Base-by-base conservation (phyloP, 30 jellyfish, hydroid and myxozoan genomes). In the Chironex yamaguchii region DNA sequence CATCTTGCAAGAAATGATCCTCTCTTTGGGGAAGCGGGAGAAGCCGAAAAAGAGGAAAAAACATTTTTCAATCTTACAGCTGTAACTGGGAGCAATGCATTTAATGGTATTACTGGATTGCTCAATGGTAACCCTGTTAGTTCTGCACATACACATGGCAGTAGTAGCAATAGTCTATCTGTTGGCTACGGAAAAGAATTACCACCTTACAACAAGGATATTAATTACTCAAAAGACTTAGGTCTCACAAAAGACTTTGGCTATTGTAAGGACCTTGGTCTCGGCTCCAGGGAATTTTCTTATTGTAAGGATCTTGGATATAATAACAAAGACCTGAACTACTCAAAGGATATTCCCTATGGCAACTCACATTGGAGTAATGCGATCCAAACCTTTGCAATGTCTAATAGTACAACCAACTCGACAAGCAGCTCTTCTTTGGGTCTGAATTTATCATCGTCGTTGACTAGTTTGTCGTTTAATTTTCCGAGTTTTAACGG, bases 61-160 rank as follows among this genome's bases (percentile, higher is more conserved):
- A 89, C 97, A 28, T 89, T 89, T 86, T 89, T 75, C 84, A 84
- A 89, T 28, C 75, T 89, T 6, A 89, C 97, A 4, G 49, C 97
- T 0, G 97, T 89, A 23, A 65, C 97, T 2, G 89, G 84, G 20
- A 21, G 85, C 27, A 68, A 76, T 2, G 66, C 28, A 22, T 66
- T 85, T 21, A 85, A 73, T 17, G 96, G 96, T 26, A 82, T 85
- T 24, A 86, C 50, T 53, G 76, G 76, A 24, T 33, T 86, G 23
- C 80, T 86, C 3, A 85, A 85, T 75, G 96, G 90, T 26, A 14
- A 83, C 6, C 96, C 74, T 51, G 58, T 42, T 4, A 13, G 26
- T 58, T 11, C 26, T 58, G 9, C 80, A 11, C 25, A 67, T 67
- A 31, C 67, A 64, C 31, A 14, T 29, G 76, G 78, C 30, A 32